Percentiles rank a stretch among this genome's conserved stretches.
Conservation (phyloP, 1,140 invertebrate species). For the Tigriopus japonicus region DNA sequence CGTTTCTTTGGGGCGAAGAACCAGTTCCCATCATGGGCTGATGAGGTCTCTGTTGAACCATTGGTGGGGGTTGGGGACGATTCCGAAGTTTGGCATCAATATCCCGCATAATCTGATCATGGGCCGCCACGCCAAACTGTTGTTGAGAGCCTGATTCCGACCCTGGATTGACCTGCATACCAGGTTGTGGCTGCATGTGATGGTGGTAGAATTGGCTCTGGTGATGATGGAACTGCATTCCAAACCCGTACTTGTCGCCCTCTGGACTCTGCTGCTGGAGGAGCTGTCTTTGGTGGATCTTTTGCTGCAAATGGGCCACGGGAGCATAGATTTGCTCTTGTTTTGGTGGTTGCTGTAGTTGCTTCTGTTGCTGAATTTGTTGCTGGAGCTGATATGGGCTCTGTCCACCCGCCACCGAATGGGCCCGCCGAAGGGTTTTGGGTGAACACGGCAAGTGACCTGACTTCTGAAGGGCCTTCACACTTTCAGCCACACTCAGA, state of each 20-base stretch:
- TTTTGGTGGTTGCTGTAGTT: slow-evolving; percentile 5
- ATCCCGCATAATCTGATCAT: slow-evolving; percentile 13
- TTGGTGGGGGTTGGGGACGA: too few species aligned
- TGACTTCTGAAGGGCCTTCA: slow-evolving; percentile 1
- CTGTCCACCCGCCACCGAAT: neutral
- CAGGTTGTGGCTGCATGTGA: neutral
- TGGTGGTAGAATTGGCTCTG: slow-evolving; percentile 7
- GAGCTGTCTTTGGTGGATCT: slow-evolving; percentile 5
- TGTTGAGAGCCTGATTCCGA: neutral
- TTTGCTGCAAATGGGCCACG: slow-evolving; percentile 12
- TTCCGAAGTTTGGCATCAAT: slow-evolving; percentile 5
- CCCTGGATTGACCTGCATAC: too few species aligned
- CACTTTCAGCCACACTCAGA: slow-evolving; percentile 3
- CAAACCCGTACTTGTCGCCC: slow-evolving; percentile 11
- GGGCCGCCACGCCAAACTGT: neutral
- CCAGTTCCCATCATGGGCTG: too few species aligned
- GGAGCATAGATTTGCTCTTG: slow-evolving; percentile 13
- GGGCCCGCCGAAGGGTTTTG: neutral
- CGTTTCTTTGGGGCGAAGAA: too few species aligned
- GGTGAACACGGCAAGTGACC: neutral
- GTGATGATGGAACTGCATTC: slow-evolving; percentile 11
- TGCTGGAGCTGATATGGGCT: slow-evolving; percentile 4
- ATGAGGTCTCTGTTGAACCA: too few species aligned
- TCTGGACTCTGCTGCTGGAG: neutral
- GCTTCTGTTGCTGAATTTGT: slow-evolving; percentile 1